A percentile compares a stretch with the other conserved stretches of the same genome.
Conservation (phyloP, 2,888 invertebrate species). For the Diploptera punctata region DNA sequence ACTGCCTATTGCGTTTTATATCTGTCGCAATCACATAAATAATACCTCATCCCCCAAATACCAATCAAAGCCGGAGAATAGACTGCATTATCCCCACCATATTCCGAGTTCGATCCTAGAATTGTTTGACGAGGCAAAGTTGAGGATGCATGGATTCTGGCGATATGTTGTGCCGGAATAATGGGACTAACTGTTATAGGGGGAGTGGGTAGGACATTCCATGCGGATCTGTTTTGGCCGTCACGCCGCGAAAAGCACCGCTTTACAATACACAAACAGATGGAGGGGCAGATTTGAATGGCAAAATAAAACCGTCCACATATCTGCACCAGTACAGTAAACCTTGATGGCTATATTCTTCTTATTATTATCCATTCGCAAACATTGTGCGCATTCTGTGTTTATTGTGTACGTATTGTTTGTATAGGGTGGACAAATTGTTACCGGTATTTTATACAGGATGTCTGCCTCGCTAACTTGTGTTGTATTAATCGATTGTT, state of each 20-base stretch:
- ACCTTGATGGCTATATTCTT: no score
- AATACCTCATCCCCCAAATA: constrained; percentile 7
- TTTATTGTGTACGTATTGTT: no score
- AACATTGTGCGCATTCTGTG: no score
- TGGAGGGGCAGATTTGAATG: neutral
- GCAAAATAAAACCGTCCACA: constrained; percentile 11
- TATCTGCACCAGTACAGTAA: neutral
- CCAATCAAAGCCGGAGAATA: constrained; percentile 21
- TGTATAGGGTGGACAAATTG: no score
- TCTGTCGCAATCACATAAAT: constrained; percentile 21
- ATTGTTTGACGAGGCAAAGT: constrained; percentile 15
- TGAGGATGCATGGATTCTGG: constrained; percentile 14
- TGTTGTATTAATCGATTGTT: no score
- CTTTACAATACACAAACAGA: neutral
- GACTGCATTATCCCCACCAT: constrained; percentile 18
- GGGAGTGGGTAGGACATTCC: constrained; percentile 8
- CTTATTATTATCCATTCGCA: no score
- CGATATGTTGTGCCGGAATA: constrained; percentile 26
- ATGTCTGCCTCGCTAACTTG: no score
- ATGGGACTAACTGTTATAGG: constrained; percentile 22
- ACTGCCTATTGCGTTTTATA: constrained; percentile 11
- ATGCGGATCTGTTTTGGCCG: constrained; percentile 10
- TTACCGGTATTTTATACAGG: no score
- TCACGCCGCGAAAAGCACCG: constrained; percentile 13
- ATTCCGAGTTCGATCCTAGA: constrained; percentile 21